Percentiles rank a stretch among this genome's conserved stretches.
Conservation (phyloP, 2,113 vertebrate genomes). For the Labeo rohita region DNA sequence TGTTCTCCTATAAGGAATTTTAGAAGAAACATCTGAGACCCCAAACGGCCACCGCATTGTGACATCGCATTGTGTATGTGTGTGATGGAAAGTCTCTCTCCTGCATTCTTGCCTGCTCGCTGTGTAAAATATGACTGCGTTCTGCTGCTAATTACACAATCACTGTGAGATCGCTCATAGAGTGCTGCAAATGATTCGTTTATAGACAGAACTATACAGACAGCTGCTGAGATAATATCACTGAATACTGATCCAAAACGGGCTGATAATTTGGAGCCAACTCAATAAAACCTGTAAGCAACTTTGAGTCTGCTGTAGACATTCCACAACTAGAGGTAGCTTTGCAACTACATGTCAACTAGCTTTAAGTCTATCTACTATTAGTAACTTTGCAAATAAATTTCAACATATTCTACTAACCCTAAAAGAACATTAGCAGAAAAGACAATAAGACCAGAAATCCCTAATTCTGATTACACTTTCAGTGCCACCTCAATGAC, state of each 20-base stretch:
- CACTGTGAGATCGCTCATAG: neutral
- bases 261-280: neutral
- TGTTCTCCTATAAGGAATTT: neutral
- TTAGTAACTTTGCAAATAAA: too few species aligned
- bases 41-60: neutral
- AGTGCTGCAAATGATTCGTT: neutral
- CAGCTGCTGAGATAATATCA: conserved; percentile 20
- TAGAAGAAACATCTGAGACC: neutral
- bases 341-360: too few species aligned
- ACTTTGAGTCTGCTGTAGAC: too few species aligned
- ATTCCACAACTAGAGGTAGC: too few species aligned
- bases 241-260: neutral
- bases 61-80: neutral
- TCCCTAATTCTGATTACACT: too few species aligned
- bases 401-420: too few species aligned
- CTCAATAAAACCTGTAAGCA: neutral
- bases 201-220: conserved; percentile 21
- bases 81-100: neutral
- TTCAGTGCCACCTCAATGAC: too few species aligned
- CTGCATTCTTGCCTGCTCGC: neutral
- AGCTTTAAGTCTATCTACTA: too few species aligned
- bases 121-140: neutral
- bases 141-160: conserved; percentile 28
- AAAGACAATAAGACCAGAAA: too few species aligned
- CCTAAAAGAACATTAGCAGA: too few species aligned